These are phyloP conservation scores for Pluvianellus socialis DNA, from an alignment of 2,113 vertebrate species.

Conservation along the genomic window DNA sequence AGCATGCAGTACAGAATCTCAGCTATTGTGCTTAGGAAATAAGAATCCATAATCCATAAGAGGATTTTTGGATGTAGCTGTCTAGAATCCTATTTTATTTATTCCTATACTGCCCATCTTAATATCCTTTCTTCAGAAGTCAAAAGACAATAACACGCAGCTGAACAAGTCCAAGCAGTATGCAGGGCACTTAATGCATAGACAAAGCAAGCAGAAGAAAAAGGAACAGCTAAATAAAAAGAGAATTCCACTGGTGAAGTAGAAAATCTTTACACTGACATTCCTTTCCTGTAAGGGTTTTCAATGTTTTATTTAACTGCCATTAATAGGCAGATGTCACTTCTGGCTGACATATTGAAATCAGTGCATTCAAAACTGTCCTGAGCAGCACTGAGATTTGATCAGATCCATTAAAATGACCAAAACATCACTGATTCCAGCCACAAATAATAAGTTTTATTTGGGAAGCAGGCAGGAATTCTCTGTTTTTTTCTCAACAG, in stretches of 20 bases:
- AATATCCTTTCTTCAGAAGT: background rate
- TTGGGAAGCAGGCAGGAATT: background rate
- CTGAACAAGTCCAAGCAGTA: background rate
- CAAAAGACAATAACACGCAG: background rate
- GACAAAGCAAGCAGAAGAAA: background rate
- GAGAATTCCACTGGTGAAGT: background rate
- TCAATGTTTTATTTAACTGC: background rate
- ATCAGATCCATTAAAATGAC: background rate
- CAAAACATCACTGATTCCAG: background rate
- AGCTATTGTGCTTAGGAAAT: constrained; percentile 23
- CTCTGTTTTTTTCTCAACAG: background rate
- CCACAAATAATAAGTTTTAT: background rate
- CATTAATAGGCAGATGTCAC: background rate
- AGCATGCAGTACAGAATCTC: background rate
- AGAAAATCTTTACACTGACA: background rate
- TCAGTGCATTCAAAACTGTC: background rate
- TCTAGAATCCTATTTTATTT: constrained; percentile 28
- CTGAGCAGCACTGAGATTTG: background rate
- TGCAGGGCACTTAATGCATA: background rate
- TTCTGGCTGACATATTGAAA: background rate
- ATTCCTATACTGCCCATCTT: background rate
- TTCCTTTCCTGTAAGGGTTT: background rate
- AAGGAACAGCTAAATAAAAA: background rate
- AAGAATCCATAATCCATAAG: constrained; percentile 44
- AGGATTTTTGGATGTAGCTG: constrained; percentile 22